Base-by-base conservation (phyloP, 2,797 vertebrate genomes). In the Salarias fasciatus region DNA sequence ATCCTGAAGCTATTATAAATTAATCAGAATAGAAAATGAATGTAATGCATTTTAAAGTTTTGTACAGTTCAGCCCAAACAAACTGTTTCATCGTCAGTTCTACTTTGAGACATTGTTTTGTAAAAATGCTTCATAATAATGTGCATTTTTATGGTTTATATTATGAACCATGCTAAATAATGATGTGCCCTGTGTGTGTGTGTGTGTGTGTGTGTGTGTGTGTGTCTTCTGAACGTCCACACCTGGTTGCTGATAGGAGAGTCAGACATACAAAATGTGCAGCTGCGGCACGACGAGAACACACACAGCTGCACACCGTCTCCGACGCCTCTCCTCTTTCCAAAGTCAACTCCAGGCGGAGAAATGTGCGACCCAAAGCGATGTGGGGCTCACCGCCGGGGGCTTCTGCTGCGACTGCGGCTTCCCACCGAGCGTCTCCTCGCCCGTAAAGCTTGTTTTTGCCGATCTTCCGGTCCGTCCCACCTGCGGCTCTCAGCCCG, bases 281-380 rank as follows among this genome's bases (percentile, higher is more conserved):
- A 56, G 55, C 9, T 0, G 18, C 12, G 47, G 12, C 28, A 2
- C 15, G 71, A 18, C 40, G 28, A 50, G 31, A 78, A 73, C 54
- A 62, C 62, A 63, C 63, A 43, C 80, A 89, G 85, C 83, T 86
- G 80, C 60, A 29, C 57, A 1, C 36, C 18, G 12, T 30, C 37
- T 59, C 28, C 0, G 28, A n/a, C 29, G 3, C 59, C 56, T 14
- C 15, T 41, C 63, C 28, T 59, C 53, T 46, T 50, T 86, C 86
- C 86, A 87, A 88, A 86, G 71, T 82, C 76, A 85, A 87, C 84
- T 75, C 50, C 15, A 59, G 53, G 51, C 13, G 8, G 43, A 62
- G 69, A 52, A 55, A 69, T 3, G 63, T 0, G 59, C 33, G 5
- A 14, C 77, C 77, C 1, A 43, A 80, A 72, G 86, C 0, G 77